Percentiles rank a stretch among this genome's conserved stretches.
Conservation (phyloP, 2,113 vertebrate genomes). For the Grallaria varia region DNA sequence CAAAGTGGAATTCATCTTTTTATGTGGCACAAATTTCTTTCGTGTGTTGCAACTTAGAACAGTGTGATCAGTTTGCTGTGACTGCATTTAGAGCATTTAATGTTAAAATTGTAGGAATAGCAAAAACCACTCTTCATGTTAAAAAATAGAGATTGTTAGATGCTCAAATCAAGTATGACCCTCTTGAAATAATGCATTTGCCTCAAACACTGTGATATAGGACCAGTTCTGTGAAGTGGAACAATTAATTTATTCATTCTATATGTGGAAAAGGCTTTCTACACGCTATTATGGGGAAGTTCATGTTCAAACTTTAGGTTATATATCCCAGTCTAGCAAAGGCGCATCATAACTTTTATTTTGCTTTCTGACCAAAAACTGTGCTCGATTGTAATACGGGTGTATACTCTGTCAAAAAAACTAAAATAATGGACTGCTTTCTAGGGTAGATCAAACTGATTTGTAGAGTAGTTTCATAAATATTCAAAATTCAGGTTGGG, state of each 20-base stretch:
- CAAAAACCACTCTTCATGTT: background rate
- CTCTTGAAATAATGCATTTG: conserved; percentile 36
- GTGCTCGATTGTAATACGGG: conserved; percentile 60
- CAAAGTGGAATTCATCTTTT: background rate
- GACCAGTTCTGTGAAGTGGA: conserved; percentile 8
- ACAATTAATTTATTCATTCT: background rate
- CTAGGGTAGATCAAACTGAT: conserved; percentile 8
- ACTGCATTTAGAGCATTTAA: background rate
- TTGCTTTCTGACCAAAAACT: conserved; percentile 64
- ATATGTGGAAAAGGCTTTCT: conserved; percentile 28
- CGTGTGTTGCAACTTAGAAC: background rate
- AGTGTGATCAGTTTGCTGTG: conserved; percentile 17
- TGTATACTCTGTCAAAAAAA: conserved; percentile 41
- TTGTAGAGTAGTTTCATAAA: conserved; percentile 32
- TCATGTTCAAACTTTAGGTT: background rate
- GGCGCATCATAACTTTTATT: background rate
- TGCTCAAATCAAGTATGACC: background rate
- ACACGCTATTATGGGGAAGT: background rate
- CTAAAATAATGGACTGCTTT: background rate
- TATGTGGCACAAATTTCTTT: background rate
- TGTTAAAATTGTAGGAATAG: background rate
- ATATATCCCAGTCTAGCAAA: background rate
- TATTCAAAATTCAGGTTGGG: conserved; percentile 50
- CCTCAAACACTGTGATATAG: conserved; percentile 71
- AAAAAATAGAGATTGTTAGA: background rate